Conservation (phyloP, 2,888 invertebrate species). For the Thera obeliscata region DNA sequence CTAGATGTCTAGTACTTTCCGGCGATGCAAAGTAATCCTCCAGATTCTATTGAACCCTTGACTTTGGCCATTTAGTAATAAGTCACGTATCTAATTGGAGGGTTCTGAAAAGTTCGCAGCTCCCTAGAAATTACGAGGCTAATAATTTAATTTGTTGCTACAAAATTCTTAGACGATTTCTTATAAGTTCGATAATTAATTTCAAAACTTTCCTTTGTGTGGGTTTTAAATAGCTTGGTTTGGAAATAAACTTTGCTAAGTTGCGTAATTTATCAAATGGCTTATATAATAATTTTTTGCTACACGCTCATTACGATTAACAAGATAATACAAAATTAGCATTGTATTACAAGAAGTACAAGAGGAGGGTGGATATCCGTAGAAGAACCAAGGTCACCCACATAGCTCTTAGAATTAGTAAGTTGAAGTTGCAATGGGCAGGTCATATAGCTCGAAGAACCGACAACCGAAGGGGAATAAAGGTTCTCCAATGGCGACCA, state of each 20-base stretch:
- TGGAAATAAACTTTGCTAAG: constrained; percentile 8
- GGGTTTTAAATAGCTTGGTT: constrained; percentile 17
- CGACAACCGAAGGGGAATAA: too few species aligned
- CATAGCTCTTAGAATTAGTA: too few species aligned
- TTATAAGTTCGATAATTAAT: constrained; percentile 29
- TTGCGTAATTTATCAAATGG: background rate
- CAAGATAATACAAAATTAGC: too few species aligned
- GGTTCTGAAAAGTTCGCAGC: constrained; percentile 37
- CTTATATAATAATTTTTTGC: background rate
- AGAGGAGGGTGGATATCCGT: too few species aligned
- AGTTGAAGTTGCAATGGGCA: too few species aligned
- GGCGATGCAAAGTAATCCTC: too few species aligned
- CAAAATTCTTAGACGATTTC: constrained; percentile 27
- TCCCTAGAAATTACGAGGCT: constrained; percentile 24
- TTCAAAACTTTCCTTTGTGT: constrained; percentile 9
- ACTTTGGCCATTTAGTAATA: constrained; percentile 2
- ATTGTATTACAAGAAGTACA: too few species aligned
- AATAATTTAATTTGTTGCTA: constrained; percentile 30
- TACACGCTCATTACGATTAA: background rate
- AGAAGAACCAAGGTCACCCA: too few species aligned
- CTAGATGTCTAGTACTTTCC: too few species aligned
- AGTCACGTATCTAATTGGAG: constrained; percentile 15
- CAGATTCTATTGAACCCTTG: background rate
- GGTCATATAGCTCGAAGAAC: too few species aligned
- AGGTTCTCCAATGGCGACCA: too few species aligned